phyloP scores from a whole-genome alignment of 2,888 invertebrate genomes.

The Philaethria dido region DNA sequence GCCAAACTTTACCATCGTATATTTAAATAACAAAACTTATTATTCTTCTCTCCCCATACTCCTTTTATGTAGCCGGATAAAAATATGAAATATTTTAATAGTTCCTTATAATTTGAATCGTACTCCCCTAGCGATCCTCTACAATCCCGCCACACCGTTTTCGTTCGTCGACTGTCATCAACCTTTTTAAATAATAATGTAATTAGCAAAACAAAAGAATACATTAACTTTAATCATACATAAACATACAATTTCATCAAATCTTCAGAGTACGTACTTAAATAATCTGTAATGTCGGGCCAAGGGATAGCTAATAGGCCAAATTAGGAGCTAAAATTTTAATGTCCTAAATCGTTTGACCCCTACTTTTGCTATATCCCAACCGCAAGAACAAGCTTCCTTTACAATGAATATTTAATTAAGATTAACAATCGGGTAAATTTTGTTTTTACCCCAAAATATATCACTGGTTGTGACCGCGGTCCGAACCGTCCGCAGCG shows the following conservation, averaged over 20 bases:
- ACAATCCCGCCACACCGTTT: no score
- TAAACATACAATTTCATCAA: neutral
- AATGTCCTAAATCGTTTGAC: slow-evolving; percentile 29
- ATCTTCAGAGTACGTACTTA: neutral
- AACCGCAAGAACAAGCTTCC: slow-evolving; percentile 41
- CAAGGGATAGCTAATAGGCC: slow-evolving; percentile 18
- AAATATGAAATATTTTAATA: no score
- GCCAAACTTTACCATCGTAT: no score
- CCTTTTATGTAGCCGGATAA: no score
- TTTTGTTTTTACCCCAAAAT: slow-evolving; percentile 51
- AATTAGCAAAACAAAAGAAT: neutral
- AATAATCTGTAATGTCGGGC: slow-evolving; percentile 18
- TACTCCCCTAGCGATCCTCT: no score
- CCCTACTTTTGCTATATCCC: slow-evolving; percentile 39
- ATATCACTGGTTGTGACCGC: slow-evolving; percentile 45
- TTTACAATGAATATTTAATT: slow-evolving; percentile 67
- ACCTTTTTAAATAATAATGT: neutral
- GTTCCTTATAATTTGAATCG: no score
- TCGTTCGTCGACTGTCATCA: no score
- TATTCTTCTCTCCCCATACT: no score
- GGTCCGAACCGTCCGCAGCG: slow-evolving; percentile 40
- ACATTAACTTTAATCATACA: neutral
- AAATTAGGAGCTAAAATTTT: slow-evolving; percentile 31
- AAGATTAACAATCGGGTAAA: slow-evolving; percentile 62
- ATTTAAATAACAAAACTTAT: no score